Evolutionary conservation across 1,140 invertebrate genomes (phyloP), one percentile per base, ranked within the genome.

Genomic region (Lordiphosa collinella): DNA sequence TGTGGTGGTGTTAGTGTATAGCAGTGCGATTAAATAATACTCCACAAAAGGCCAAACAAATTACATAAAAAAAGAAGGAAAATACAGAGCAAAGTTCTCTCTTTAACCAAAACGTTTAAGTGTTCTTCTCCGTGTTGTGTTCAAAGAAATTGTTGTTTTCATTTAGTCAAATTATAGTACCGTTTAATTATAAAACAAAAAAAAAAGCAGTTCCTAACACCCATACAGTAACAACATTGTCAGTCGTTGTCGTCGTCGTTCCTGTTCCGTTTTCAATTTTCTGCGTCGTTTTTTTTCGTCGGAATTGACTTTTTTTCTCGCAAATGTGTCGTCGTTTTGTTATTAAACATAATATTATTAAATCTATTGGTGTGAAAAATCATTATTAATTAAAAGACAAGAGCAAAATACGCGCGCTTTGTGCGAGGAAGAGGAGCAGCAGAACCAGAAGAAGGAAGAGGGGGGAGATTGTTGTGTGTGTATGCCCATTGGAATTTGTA

Each of bases 11-110:
- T 53, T 43, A 41, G 54, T 49, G 54, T 71, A 72, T n/a, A n/a
- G n/a, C n/a, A n/a, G n/a, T n/a, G n/a, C 66, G 76, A 80, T 82
- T 82, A 84, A 84, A 82, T 82, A 82, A 82, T 82, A 82, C 76
- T 84, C 78, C 76, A 50, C 71, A 71, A 82, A 79, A 80, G 65
- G 76, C 75, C 75, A 79, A 79, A 82, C 61, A 80, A 56, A 61
- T 65, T 62, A 65, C 61, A 76, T 65, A 64, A 52, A 59, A 64
- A 57, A 56, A 58, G 31, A 36, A 43, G 54, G 37, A 40, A 49
- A 35, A 29, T 13, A 44, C 22, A 31, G 54, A 47, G 46, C 41
- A 63, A 38, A 50, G 40, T 64, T 63, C 38, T 58, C 38, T 58
- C 25, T 54, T 14, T 44, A 32, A 13, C 50, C 60, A 18, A 18